Conservation (phyloP, 92 coral and sea anemone genomes). For the Epizoanthus fatuus region DNA sequence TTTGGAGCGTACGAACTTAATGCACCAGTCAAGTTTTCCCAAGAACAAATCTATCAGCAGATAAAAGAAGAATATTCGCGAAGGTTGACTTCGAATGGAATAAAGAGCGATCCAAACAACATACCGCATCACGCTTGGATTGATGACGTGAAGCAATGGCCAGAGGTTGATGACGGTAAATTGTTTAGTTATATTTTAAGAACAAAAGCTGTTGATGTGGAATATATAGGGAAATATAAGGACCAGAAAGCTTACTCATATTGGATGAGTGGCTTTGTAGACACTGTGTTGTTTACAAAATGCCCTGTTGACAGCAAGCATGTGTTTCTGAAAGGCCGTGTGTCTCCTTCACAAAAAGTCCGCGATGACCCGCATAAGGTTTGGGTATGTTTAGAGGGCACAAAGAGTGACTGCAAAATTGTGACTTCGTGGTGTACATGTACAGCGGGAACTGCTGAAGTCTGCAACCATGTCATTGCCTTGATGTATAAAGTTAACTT, state of each 20-base stretch:
- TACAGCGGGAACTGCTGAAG: constrained; percentile 79
- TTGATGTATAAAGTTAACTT: constrained; percentile 66
- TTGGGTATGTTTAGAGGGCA: constrained; percentile 64
- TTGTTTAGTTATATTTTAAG: constrained; percentile 45
- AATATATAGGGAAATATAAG: constrained; percentile 10
- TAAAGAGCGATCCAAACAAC: constrained; percentile 55
- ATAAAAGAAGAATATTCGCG: constrained; percentile 47
- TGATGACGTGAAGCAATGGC: constrained; percentile 49
- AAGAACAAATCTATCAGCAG: constrained; percentile 43
- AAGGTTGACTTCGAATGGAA: constrained; percentile 41
- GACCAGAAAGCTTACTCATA: constrained; percentile 22
- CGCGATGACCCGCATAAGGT: constrained; percentile 73
- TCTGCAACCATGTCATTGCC: constrained; percentile 73
- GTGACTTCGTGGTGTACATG: constrained; percentile 85
- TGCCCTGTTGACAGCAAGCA: constrained; percentile 29
- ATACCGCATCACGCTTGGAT: constrained; percentile 30
- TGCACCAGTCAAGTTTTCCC: constrained; percentile 51
- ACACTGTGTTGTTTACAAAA: constrained; percentile 40
- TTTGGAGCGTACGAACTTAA: constrained; percentile 62
- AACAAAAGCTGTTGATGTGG: constrained; percentile 38
- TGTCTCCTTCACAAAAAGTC: constrained; percentile 68
- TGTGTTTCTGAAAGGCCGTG: constrained; percentile 43
- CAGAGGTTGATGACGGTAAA: constrained; percentile 57
- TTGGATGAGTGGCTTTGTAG: constrained; percentile 54
- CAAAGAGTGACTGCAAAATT: constrained; percentile 50